These are phyloP conservation scores for Carassius carassius DNA, from an alignment of 2,113 vertebrate genomes.

Conservation along the genomic window DNA sequence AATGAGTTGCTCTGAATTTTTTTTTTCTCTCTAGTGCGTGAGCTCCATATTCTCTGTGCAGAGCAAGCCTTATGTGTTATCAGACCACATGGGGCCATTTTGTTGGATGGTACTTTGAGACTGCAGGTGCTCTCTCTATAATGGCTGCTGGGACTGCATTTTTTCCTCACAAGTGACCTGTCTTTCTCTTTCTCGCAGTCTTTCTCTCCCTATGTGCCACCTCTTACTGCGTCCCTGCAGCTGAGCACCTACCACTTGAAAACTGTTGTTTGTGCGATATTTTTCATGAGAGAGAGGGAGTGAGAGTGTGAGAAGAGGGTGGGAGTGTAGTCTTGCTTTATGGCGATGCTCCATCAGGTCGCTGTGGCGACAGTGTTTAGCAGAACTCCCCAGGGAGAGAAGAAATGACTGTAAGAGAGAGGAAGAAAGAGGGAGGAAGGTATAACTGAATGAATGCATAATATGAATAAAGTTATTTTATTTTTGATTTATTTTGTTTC, in stretches of 20 bases:
- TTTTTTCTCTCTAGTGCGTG: not conserved
- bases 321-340: conserved; percentile 13
- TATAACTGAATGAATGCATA: not conserved
- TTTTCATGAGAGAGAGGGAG: conserved; percentile 21
- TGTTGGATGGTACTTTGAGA: conserved; percentile 70
- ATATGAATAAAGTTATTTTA: not conserved
- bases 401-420: conserved; percentile 28
- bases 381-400: conserved; percentile 51
- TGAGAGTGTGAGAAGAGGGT: conserved; percentile 13
- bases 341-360: conserved; percentile 55
- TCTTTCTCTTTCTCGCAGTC: conserved; percentile 57
- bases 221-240: conserved; percentile 41
- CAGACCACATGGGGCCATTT: conserved; percentile 67
- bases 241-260: conserved; percentile 44
- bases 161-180: conserved; percentile 55
- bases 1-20: not conserved
- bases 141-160: conserved; percentile 61
- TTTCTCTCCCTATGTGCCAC: conserved; percentile 32
- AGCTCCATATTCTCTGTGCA: conserved; percentile 39
- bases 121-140: conserved; percentile 69
- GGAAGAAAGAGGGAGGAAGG: conserved; percentile 45
- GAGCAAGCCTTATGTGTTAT: conserved; percentile 57
- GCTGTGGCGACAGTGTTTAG: conserved; percentile 68
- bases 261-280: conserved; percentile 17
- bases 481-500: too few species aligned